These are phyloP conservation scores for Chironex yamaguchii DNA, from an alignment of 30 jellyfish, hydroid and myxozoan species.

Conservation along the genomic window DNA sequence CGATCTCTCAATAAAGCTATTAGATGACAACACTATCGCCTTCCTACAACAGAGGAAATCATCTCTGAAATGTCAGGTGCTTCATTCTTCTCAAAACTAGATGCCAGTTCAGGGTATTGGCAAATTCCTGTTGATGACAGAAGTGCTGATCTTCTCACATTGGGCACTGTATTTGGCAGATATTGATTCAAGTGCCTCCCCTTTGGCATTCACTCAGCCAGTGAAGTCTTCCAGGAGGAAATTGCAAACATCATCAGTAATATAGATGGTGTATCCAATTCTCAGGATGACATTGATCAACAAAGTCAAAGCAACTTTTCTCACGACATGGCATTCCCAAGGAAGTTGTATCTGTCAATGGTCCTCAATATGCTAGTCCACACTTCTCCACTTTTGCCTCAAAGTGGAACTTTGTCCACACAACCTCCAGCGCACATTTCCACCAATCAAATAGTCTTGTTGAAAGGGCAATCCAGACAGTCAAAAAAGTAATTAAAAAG, in stretches of 20 bases:
- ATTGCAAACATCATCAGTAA: neutral
- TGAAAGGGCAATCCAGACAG: too few relatives aligned
- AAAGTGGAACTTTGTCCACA: conserved; percentile 5
- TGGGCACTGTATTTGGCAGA: conserved; percentile 58
- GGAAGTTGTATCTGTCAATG: conserved; percentile 16
- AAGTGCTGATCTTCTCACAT: conserved; percentile 40
- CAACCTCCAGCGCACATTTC: conserved; percentile 13
- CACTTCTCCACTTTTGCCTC: neutral
- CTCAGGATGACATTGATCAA: conserved; percentile 23
- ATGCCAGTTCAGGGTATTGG: conserved; percentile 44
- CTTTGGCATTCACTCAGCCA: conserved; percentile 54
- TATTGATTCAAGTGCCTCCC: conserved; percentile 46
- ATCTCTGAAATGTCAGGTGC: conserved; percentile 73
- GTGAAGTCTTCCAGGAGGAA: conserved; percentile 23
- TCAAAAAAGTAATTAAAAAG: too few relatives aligned
- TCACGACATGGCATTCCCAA: conserved; percentile 22
- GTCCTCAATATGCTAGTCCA: neutral
- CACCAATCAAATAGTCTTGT: conserved; percentile 15
- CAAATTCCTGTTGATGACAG: conserved; percentile 24
- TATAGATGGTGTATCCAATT: conserved; percentile 4
- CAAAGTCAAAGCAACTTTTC: too few relatives aligned
- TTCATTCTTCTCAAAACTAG: conserved; percentile 32
- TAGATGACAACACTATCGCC: conserved; percentile 62
- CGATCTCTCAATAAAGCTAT: conserved; percentile 57
- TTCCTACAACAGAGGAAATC: conserved; percentile 69